These are phyloP conservation scores for Phaonia tiefii DNA, from an alignment of 2,888 invertebrate species.

Conservation along the genomic window DNA sequence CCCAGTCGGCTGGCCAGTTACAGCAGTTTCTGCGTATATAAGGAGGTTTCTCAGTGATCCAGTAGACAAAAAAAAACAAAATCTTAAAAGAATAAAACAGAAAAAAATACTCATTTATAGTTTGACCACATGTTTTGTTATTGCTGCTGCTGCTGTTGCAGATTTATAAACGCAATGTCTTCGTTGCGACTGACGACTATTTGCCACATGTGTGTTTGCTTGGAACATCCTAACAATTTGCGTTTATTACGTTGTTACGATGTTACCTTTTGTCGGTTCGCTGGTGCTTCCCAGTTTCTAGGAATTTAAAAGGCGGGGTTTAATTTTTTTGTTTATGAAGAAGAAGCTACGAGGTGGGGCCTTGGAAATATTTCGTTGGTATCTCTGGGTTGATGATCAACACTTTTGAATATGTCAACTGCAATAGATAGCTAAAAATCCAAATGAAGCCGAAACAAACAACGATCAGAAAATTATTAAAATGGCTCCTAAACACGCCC, in stretches of 20 bases:
- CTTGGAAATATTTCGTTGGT: no score
- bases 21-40: background rate
- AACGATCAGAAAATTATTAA: no score
- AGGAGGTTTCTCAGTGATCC: conserved; percentile 21
- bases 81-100: no score
- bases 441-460: no score
- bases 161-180: conserved; percentile 14
- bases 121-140: conserved; percentile 26
- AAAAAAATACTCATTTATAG: conserved; percentile 58
- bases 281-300: conserved; percentile 47
- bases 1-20: background rate
- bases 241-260: conserved; percentile 48
- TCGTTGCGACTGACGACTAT: conserved; percentile 20
- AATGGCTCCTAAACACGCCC: no score
- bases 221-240: conserved; percentile 61
- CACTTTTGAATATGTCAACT: no score
- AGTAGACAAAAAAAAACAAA: conserved; percentile 25
- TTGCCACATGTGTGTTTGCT: conserved; percentile 38
- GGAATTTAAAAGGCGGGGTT: conserved; percentile 58
- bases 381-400: no score
- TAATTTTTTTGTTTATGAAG: conserved; percentile 43
- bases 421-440: no score
- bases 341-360: background rate
- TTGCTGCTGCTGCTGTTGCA: conserved; percentile 7
- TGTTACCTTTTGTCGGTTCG: conserved; percentile 21